phyloP scores from a whole-genome alignment of 2,797 vertebrate genomes.

The Cichlasoma orientale region DNA sequence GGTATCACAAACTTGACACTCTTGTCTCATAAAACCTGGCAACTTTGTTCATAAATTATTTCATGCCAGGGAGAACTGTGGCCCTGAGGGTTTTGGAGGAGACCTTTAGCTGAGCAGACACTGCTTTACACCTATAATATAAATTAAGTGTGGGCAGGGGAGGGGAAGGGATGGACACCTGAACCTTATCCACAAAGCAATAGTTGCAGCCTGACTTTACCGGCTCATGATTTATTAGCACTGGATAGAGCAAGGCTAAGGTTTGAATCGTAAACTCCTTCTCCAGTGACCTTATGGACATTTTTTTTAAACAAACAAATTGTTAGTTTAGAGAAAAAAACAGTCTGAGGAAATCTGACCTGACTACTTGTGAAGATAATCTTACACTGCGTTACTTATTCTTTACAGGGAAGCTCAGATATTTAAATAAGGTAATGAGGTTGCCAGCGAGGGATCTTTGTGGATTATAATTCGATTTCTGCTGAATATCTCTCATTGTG shows the following conservation, averaged over 20 bases:
- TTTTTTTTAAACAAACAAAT: slow-evolving; percentile 35
- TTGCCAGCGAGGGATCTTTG: slow-evolving; percentile 26
- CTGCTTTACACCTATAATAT: slow-evolving; percentile 78
- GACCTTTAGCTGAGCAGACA: slow-evolving; percentile 70
- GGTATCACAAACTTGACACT: slow-evolving; percentile 67
- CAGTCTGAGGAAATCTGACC: background rate
- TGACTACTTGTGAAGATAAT: slow-evolving; percentile 23
- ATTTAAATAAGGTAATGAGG: slow-evolving; percentile 61
- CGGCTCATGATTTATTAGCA: slow-evolving; percentile 52
- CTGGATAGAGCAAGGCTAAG: slow-evolving; percentile 12
- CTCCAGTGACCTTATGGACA: slow-evolving; percentile 16
- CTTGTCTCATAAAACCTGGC: slow-evolving; percentile 69
- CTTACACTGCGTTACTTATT: slow-evolving; percentile 10
- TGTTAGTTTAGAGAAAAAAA: slow-evolving; percentile 21
- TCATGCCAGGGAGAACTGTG: slow-evolving; percentile 52
- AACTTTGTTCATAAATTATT: slow-evolving; percentile 78
- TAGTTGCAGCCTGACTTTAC: slow-evolving; percentile 39
- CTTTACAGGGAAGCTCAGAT: slow-evolving; percentile 50
- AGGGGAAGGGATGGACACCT: slow-evolving; percentile 57
- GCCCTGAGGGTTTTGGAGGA: slow-evolving; percentile 70
- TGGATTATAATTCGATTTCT: slow-evolving; percentile 45
- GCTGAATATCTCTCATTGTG: slow-evolving; percentile 7
- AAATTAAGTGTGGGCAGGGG: slow-evolving; percentile 66
- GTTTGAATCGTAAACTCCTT: slow-evolving; percentile 31
- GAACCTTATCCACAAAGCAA: slow-evolving; percentile 53